These are phyloP conservation scores for Carcinoscorpius rotundicauda DNA, from an alignment of 1,140 invertebrate genomes.

Conservation along the genomic window DNA sequence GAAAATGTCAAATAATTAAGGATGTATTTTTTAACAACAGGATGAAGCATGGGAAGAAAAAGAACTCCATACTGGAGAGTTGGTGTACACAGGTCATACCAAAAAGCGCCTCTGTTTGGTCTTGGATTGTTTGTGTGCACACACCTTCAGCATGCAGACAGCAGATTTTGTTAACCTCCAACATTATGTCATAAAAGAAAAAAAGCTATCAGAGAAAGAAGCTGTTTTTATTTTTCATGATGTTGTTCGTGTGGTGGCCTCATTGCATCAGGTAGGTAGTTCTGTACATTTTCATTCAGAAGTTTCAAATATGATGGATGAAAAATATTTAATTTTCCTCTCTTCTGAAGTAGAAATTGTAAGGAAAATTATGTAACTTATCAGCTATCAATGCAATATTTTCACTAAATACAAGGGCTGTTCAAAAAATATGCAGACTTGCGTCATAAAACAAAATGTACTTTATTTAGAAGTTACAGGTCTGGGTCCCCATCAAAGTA, in stretches of 20 bases:
- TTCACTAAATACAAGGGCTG: too few relatives aligned
- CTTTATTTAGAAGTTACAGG: too few relatives aligned
- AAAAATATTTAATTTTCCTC: not conserved
- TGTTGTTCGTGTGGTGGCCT: conserved; percentile 58
- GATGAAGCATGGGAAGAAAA: conserved; percentile 55
- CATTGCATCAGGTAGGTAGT: conserved; percentile 52
- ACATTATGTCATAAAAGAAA: conserved; percentile 68
- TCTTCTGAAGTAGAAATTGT: too few relatives aligned
- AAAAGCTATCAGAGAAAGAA: conserved; percentile 61
- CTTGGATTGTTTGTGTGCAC: conserved; percentile 58
- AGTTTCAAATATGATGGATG: conserved; percentile 1
- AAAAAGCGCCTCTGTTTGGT: conserved; percentile 56
- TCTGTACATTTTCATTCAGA: conserved; percentile 4
- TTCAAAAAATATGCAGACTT: too few relatives aligned
- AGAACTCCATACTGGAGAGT: conserved; percentile 35
- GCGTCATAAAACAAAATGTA: too few relatives aligned
- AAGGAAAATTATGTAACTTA: too few relatives aligned
- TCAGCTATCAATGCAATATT: too few relatives aligned
- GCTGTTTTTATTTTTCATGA: conserved; percentile 62
- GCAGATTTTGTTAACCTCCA: conserved; percentile 60
- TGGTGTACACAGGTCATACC: conserved; percentile 47
- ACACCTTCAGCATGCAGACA: conserved; percentile 56
- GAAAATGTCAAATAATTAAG: too few relatives aligned
- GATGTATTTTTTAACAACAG: conserved; percentile 31
- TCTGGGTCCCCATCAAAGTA: too few relatives aligned